phyloP scores from a whole-genome alignment of 2,113 vertebrate genomes.

The Arothron firmamentum region DNA sequence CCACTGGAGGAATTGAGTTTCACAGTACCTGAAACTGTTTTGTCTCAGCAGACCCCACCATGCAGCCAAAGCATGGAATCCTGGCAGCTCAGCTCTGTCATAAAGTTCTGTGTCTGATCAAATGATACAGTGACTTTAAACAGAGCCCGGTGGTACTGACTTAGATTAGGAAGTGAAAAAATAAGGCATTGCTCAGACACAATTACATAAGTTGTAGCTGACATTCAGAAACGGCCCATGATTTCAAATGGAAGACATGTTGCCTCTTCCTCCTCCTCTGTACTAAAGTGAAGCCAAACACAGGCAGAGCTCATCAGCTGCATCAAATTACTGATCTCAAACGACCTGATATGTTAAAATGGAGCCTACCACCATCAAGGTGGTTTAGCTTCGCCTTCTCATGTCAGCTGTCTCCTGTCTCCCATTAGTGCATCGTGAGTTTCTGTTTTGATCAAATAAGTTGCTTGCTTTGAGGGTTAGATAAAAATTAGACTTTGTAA shows the following conservation, averaged over 20 bases:
- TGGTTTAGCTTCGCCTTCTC: too few relatives aligned
- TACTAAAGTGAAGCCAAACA: too few relatives aligned
- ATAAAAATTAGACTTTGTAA: constrained; percentile 38
- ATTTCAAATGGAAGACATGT: too few relatives aligned
- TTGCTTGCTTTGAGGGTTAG: constrained; percentile 47
- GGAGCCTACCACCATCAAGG: too few relatives aligned
- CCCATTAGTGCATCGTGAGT: constrained; percentile 48
- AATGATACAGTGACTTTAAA: constrained; percentile 31
- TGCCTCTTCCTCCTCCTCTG: too few relatives aligned
- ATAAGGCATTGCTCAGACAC: constrained; percentile 16
- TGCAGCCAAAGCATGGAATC: constrained; percentile 29
- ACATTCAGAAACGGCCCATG: constrained; percentile 1
- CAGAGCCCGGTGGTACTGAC: not conserved
- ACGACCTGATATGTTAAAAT: too few relatives aligned
- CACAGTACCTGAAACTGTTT: constrained; percentile 45
- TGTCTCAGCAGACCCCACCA: constrained; percentile 37
- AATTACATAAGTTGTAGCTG: constrained; percentile 9
- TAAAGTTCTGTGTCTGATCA: constrained; percentile 26
- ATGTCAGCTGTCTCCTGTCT: constrained; percentile 12
- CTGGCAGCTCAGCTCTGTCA: constrained; percentile 30
- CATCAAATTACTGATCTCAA: too few relatives aligned
- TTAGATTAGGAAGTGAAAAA: constrained; percentile 19
- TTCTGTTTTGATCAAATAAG: constrained; percentile 45
- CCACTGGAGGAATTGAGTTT: constrained; percentile 42
- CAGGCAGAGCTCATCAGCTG: too few relatives aligned